phyloP scores from a whole-genome alignment of 2,797 vertebrate genomes.

The Numenius phaeopus region DNA sequence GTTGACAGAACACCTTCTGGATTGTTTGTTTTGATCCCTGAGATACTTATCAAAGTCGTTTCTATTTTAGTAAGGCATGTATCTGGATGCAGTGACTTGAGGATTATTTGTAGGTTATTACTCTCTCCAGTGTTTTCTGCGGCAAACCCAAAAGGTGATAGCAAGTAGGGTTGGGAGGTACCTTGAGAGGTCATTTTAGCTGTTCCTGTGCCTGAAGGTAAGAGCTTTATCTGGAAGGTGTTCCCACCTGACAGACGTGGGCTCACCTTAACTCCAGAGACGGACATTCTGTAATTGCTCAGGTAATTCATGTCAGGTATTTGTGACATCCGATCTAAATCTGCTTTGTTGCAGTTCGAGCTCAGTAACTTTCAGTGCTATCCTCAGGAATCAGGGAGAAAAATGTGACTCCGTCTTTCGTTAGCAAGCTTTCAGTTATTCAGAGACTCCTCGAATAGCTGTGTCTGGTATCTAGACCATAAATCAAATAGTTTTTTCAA shows the following conservation, averaged over 20 bases:
- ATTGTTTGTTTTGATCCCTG: neutral
- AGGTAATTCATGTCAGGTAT: neutral
- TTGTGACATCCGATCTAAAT: neutral
- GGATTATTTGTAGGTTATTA: neutral
- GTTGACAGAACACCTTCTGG: neutral
- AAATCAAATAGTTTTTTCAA: neutral
- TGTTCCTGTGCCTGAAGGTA: neutral
- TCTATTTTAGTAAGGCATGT: neutral
- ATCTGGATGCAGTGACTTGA: neutral
- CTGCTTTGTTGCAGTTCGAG: neutral
- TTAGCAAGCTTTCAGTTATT: neutral
- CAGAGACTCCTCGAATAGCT: neutral
- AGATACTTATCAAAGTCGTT: neutral
- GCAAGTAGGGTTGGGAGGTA: neutral
- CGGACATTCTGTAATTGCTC: neutral
- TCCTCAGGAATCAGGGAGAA: neutral
- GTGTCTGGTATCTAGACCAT: neutral
- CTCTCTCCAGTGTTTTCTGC: neutral
- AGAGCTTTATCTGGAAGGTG: neutral
- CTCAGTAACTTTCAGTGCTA: neutral
- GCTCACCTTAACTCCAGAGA: neutral
- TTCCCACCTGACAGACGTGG: neutral
- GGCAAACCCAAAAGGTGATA: neutral
- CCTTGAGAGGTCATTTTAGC: neutral
- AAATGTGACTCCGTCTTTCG: neutral